Evolutionary conservation across 2,888 invertebrate genomes (phyloP).

Genomic region (Cheilosia vernalis): DNA sequence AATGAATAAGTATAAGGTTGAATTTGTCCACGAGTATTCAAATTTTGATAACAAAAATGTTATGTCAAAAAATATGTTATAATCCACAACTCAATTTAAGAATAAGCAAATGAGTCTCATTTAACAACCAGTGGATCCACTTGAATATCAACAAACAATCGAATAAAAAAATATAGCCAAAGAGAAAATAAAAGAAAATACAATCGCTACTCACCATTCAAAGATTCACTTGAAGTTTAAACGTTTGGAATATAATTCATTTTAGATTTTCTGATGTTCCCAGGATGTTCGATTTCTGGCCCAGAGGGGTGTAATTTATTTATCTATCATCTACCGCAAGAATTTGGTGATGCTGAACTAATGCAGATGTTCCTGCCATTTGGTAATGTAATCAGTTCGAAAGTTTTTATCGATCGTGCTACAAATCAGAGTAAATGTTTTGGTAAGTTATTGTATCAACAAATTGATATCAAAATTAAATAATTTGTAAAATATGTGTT

Average conservation of each 20-base stretch:
- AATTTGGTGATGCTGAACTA: constrained; percentile 99
- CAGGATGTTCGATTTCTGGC: constrained; percentile 98
- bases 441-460: constrained; percentile 87
- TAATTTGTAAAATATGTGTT: constrained; percentile 31
- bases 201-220: not conserved
- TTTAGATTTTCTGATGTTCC: constrained; percentile 89
- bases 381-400: constrained; percentile 99
- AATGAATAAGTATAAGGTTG: too few relatives aligned
- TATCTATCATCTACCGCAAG: constrained; percentile 99
- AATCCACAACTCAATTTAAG: not conserved
- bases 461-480: not conserved
- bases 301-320: constrained; percentile 99
- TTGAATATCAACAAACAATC: not conserved
- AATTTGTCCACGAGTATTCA: too few relatives aligned
- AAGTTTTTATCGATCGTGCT: constrained; percentile 99
- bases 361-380: constrained; percentile 99
- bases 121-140: constrained; percentile 3
- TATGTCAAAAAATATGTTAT: too few relatives aligned
- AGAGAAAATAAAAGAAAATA: constrained; percentile 18
- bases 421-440: constrained; percentile 99
- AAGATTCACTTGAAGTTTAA: constrained; percentile 11
- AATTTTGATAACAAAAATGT: too few relatives aligned
- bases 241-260: constrained; percentile 82
- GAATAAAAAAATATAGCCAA: constrained; percentile 2
- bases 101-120: not conserved